Base-by-base conservation (phyloP, 1,140 invertebrate genomes). In the Trichonephila inaurata region DNA sequence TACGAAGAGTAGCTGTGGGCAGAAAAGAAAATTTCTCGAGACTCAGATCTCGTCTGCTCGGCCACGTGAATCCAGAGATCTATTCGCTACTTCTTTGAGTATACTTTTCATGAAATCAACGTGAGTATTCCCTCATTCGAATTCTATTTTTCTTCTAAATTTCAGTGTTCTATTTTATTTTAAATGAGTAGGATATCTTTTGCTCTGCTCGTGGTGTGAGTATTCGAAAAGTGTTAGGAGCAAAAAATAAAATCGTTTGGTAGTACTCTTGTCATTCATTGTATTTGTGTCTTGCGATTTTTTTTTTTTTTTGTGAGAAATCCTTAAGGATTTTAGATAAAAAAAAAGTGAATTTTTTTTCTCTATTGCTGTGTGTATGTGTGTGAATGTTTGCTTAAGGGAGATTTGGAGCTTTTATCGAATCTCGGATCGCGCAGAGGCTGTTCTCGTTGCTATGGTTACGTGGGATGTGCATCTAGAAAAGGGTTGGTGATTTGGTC, bases 401-500 rank as follows among this genome's bases (percentile, higher is more conserved):
- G 12, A 7, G 4, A 19, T 77, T 77, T 40, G 28, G 60, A 44
- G 87, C 62, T 89, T 86, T 92, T 92, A 92, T 92, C 91, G 62
- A 28, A 21, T 92, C 82, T 58, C 91, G 64, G 91, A 92, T 92
- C 91, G 51, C 60, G 77, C 72, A 83, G 82, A 69, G 62, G 82
- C 64, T 83, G 62, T 69, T 21, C 40, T n/a, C 62, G 91, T 92
- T 92, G 61, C 83, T 58, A 92, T 92, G 64, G 82, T 44, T 51
- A 92, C 82, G 61, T 82, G 91, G 33, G 91, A 92, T 86, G 91
- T 92, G 82, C 91, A 69, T 92, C 58, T 24, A 18, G 91, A 82
- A 86, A 92, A 89, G 83, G 91, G 91, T 85, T 92, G 90, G 81
- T 83, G 91, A 92, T 92, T 92, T 92, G 58, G 40, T 21, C 83